These are phyloP conservation scores for Picus viridis DNA, from an alignment of 2,797 vertebrate species.

Conservation along the genomic window DNA sequence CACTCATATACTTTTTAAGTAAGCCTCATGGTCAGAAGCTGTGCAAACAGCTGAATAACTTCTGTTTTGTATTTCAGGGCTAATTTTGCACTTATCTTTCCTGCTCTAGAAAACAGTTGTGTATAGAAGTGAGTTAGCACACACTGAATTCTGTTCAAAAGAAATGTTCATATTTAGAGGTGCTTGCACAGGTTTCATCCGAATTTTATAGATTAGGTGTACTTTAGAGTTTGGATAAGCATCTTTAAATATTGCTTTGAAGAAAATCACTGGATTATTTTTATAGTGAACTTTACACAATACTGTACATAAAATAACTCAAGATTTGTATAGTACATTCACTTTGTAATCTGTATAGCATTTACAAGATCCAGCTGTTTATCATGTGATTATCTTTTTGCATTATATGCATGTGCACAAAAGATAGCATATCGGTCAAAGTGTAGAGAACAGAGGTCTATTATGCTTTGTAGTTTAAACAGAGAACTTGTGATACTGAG, in stretches of 20 bases:
- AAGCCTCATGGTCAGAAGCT: not conserved
- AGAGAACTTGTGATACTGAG: rapidly evolving
- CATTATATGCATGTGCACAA: not conserved
- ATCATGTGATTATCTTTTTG: not conserved
- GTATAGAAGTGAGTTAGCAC: not conserved
- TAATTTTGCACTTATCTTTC: not conserved
- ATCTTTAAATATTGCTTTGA: not conserved
- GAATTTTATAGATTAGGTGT: not conserved
- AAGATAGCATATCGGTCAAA: not conserved
- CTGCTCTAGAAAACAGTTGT: not conserved
- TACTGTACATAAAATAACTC: not conserved
- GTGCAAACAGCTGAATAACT: not conserved
- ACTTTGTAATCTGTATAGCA: not conserved
- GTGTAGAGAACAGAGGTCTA: not conserved
- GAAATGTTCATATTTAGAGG: not conserved
- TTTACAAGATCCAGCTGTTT: not conserved
- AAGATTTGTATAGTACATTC: not conserved
- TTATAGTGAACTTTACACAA: not conserved
- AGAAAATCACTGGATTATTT: not conserved
- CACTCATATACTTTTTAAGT: not conserved
- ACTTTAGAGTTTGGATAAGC: not conserved
- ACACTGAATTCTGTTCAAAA: not conserved
- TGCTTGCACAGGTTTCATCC: not conserved
- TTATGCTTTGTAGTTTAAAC: not conserved
- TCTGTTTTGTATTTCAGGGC: not conserved